Evolutionary conservation across 2,888 invertebrate genomes (phyloP).

Genomic region (Dicroscelio sp.): DNA sequence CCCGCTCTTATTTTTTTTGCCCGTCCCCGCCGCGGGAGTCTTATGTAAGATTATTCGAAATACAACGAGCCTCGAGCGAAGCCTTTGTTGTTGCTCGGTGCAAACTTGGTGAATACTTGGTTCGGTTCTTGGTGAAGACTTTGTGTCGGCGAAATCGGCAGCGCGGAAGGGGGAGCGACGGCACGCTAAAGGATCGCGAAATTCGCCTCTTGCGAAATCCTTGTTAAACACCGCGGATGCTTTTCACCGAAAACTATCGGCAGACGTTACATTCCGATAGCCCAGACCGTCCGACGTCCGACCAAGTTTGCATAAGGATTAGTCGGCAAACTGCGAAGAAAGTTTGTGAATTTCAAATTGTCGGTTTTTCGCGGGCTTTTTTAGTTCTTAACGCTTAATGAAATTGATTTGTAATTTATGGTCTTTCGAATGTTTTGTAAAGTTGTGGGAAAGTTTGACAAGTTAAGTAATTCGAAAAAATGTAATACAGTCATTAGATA

Average conservation of each 20-base stretch:
- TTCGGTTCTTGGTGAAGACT: slow-evolving; percentile 75
- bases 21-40: slow-evolving; percentile 44
- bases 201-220: slow-evolving; percentile 52
- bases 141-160: slow-evolving; percentile 53
- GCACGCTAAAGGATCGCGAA: slow-evolving; percentile 60
- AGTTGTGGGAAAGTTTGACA: too few species aligned
- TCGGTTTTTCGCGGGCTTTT: too few species aligned
- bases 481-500: too few species aligned
- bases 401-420: too few species aligned
- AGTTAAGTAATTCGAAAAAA: too few species aligned
- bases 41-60: slow-evolving; percentile 86
- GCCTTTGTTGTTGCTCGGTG: slow-evolving; percentile 88
- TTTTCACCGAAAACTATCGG: slow-evolving; percentile 57
- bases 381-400: too few species aligned
- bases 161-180: slow-evolving; percentile 23
- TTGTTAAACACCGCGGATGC: slow-evolving; percentile 71
- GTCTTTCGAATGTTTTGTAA: too few species aligned
- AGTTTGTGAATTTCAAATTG: too few species aligned
- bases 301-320: too few species aligned
- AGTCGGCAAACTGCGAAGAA: too few species aligned
- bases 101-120: slow-evolving; percentile 82
- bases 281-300: too few species aligned
- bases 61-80: slow-evolving; percentile 86
- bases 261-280: slow-evolving; percentile 58
- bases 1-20: too few species aligned